Conservation (phyloP, 2,888 invertebrate genomes). For the Spicauda simplicius region DNA sequence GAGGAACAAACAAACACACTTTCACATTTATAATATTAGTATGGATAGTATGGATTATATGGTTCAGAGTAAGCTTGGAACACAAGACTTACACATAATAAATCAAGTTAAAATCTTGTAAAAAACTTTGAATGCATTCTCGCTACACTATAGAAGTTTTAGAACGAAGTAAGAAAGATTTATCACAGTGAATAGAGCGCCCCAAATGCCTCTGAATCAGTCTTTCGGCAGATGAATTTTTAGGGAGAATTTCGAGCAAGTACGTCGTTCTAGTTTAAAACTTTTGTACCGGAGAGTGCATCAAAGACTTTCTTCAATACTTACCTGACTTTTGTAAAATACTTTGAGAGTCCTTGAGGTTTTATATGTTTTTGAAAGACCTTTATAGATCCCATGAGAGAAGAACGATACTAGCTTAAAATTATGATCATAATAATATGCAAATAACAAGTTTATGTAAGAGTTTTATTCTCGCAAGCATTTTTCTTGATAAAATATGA, state of each 20-base stretch:
- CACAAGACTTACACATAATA: too few species aligned
- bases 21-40: too few species aligned
- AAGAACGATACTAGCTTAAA: too few species aligned
- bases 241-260: not conserved
- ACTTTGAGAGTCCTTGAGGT: too few species aligned
- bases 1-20: too few species aligned
- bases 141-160: not conserved
- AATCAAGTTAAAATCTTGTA: too few species aligned
- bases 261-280: not conserved
- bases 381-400: too few species aligned
- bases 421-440: too few species aligned
- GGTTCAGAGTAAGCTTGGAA: too few species aligned
- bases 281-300: not conserved
- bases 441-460: not conserved
- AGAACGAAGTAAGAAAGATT: not conserved
- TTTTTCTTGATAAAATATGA: not conserved
- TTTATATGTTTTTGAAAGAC: too few species aligned
- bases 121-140: not conserved
- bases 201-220: slow-evolving; percentile 1
- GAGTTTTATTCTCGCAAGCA: not conserved
- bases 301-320: not conserved
- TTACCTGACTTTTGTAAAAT: not conserved
- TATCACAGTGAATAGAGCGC: not conserved
- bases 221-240: not conserved
- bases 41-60: too few species aligned